A percentile compares a stretch with the other conserved stretches of the same genome.
Conservation (phyloP, 2,797 vertebrate species). For the Artibeus lituratus region DNA sequence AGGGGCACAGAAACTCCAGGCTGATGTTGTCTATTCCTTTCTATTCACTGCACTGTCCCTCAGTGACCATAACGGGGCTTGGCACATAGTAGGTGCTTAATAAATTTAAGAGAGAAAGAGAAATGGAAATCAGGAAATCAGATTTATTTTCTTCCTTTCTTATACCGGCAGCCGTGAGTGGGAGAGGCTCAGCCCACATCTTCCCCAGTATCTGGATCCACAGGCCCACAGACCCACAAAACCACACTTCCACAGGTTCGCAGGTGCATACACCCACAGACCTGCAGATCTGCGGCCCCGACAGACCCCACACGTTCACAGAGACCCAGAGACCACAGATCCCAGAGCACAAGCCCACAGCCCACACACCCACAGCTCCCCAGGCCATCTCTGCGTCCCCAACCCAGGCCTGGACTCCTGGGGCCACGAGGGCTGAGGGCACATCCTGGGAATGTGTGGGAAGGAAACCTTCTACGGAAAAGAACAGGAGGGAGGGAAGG, state of each 20-base stretch:
- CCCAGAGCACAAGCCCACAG: accelerated
- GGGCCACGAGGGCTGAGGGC: background rate
- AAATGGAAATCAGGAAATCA: background rate
- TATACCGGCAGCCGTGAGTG: background rate
- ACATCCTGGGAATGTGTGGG: background rate
- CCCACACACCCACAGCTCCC: background rate
- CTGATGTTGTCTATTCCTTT: background rate
- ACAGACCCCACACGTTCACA: too few species aligned
- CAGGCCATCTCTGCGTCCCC: background rate
- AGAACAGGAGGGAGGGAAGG: background rate
- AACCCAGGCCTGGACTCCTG: background rate
- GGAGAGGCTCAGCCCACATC: background rate
- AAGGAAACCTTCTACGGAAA: background rate
- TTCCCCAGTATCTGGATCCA: background rate
- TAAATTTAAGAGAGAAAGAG: background rate
- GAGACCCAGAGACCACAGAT: background rate
- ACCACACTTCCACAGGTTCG: background rate
- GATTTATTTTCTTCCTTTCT: background rate
- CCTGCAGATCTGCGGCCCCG: too few species aligned
- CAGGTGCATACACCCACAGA: background rate
- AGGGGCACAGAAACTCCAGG: background rate
- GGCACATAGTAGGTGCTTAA: constrained; percentile 17
- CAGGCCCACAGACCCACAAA: background rate
- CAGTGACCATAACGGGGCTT: background rate
- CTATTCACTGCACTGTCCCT: background rate